phyloP scores from a whole-genome alignment of 2,113 vertebrate species.

The Chloroceryle aenea region DNA sequence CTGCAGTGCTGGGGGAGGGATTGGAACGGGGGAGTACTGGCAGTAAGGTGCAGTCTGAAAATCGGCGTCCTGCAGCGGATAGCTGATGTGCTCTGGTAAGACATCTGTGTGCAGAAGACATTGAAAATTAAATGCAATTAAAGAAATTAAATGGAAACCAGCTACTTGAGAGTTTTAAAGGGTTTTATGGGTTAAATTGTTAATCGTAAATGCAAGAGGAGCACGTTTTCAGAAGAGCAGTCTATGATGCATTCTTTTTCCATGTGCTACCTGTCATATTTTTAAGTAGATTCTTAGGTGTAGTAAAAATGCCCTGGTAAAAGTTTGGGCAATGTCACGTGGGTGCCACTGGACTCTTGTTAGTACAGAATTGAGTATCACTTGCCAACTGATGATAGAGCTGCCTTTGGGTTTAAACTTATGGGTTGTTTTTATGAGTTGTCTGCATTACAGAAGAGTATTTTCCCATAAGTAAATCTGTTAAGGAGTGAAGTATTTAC shows the following conservation, averaged over 20 bases:
- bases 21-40: conserved; percentile 83
- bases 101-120: conserved; percentile 77
- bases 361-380: background rate
- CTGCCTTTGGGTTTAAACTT: background rate
- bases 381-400: background rate
- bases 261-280: background rate
- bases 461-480: background rate
- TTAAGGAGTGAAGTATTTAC: background rate
- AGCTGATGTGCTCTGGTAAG: conserved; percentile 86
- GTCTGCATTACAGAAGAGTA: background rate
- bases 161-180: background rate
- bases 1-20: conserved; percentile 78
- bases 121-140: background rate
- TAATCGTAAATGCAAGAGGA: background rate
- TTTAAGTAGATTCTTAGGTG: background rate
- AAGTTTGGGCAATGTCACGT: background rate
- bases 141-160: too few species aligned
- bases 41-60: conserved; percentile 84
- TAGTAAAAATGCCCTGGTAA: background rate
- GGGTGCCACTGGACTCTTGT: background rate
- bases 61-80: conserved; percentile 84
- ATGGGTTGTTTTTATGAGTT: background rate
- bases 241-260: background rate
- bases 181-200: background rate
- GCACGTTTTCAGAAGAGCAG: background rate